Evolutionary conservation across 2,888 invertebrate genomes (phyloP), one percentile per base, ranked within the genome.

Genomic region (Drosophila robusta): DNA sequence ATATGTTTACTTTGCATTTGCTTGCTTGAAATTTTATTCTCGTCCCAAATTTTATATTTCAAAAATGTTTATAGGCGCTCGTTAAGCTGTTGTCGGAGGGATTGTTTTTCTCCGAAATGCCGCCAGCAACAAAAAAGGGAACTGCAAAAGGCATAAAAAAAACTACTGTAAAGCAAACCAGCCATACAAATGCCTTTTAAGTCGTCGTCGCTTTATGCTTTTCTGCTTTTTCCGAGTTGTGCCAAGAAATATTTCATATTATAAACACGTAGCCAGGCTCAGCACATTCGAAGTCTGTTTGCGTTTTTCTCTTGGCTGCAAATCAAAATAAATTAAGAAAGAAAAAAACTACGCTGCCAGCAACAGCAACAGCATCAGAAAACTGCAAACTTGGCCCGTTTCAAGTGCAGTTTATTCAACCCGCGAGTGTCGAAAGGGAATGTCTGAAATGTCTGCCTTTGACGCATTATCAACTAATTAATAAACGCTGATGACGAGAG

Each of bases 121-220:
- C 73, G 50, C 26, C 42, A 63, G 68, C 56, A 39, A 46, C 58
- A 76, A 62, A 67, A 56, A 34, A 41, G 46, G 57, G 55, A 62
- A 63, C 56, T 75, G 66, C 49, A 65, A 65, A 71, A 60, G 58
- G 50, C 51, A 70, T 55, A 69, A 69, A 56, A 56, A 68, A 39
- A 75, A 75, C 72, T 76, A 76, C 66, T 56, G 60, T 18, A 50
- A 51, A 24, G 36, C 66, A 75, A 66, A 52, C 52, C 73, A 72
- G 60, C 57, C 76, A 76, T 76, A 79, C 83, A 76, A 86, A 69
- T 64, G 86, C 64, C 60, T 73, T 74, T 74, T 76, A 66, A 71
- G 61, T 66, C 57, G 41, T 54, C 38, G 44, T 26, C 63, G 62
- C 71, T 64, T 60, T 54, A 45, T 70, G 61, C 47, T 38, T 47